Evolutionary conservation across 2,797 vertebrate species (phyloP), one percentile per base, ranked within the genome.

Genomic region (Acrossocheilus wenchowensis): DNA sequence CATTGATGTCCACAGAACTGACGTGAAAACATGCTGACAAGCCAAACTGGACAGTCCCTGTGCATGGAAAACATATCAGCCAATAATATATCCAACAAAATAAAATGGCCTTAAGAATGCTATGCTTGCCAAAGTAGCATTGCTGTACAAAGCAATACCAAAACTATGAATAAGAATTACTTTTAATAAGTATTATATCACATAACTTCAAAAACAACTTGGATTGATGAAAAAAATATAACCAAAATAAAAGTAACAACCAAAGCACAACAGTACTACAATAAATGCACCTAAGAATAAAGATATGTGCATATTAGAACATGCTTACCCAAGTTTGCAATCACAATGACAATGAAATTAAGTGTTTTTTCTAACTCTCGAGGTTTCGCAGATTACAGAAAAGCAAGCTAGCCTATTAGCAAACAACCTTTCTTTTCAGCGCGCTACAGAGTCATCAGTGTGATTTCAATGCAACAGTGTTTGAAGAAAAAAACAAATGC

Each of bases 1-100:
- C 21, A 83, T 26, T 73, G 14, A 6, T 83, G 50, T 1, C 81
- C 50, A 83, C 23, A 83, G 21, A 73, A 26, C 68, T 72, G 81
- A 72, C 68, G 71, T 12, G 45, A 9, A 68, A 82, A 69, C 80
- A 82, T 54, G 41, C 41, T 69, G 26, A 36, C 50, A 73, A 26
- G n/a, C 23, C 64, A 81, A 69, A n/a, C 21, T 23, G 21, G 21
- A 57, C 54, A 57, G 2, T 57, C 54, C 2, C 23, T n/a, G 54
- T 21, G 21, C 7, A 23, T 57, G 17, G 23, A 57, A 57, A 23
- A 4, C 9, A 11, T 12, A 11, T 48, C 45, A 11, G 45, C 9
- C 11, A 45, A 9, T 23, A 23, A 9, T 23, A 2, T 23, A 19
- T 54, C 19, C 19, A 54, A 7, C 15, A 54, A 54, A 57, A 23